Conservation (phyloP, 2,113 vertebrate species). For the Heloderma charlesbogerti region DNA sequence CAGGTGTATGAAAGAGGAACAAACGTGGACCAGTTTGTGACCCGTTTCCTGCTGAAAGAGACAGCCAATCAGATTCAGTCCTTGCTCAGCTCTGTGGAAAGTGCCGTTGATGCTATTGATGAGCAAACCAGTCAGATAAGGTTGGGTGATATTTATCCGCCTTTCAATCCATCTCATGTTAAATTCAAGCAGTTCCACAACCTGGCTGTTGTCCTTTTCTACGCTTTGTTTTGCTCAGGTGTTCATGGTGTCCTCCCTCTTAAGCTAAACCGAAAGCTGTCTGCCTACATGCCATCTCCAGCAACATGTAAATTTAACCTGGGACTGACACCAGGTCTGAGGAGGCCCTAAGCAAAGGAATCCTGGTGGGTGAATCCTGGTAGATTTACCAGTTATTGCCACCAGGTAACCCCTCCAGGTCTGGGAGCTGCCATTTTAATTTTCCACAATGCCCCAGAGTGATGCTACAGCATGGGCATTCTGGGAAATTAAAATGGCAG, state of each 20-base stretch:
- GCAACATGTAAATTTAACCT: too few relatives aligned
- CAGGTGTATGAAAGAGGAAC: slow-evolving; percentile 95
- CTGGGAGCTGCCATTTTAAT: not conserved
- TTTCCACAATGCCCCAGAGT: not conserved
- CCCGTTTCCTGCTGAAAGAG: slow-evolving; percentile 96
- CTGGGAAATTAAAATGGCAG: not conserved
- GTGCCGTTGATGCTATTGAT: slow-evolving; percentile 94
- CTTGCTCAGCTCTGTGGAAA: slow-evolving; percentile 94
- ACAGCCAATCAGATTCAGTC: slow-evolving; percentile 97
- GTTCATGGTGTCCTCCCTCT: not conserved
- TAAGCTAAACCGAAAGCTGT: not conserved
- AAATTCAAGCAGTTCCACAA: not conserved
- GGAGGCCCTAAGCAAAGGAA: not conserved
- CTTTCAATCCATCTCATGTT: not conserved
- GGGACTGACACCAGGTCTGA: not conserved
- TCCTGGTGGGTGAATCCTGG: not conserved
- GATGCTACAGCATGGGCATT: not conserved
- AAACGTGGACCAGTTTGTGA: slow-evolving; percentile 96
- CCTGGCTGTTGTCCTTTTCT: not conserved
- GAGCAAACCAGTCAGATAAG: slow-evolving; percentile 91
- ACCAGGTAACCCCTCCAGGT: not conserved
- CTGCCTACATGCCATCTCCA: too few relatives aligned
- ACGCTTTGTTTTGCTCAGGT: not conserved
- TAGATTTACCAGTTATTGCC: not conserved
- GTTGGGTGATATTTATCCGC: slow-evolving; percentile 66